A percentile compares a stretch with the other conserved stretches of the same genome.
These are phyloP conservation scores for Leucoraja erinaceus DNA, from an alignment of 2,113 vertebrate genomes.

Conservation along the genomic window DNA sequence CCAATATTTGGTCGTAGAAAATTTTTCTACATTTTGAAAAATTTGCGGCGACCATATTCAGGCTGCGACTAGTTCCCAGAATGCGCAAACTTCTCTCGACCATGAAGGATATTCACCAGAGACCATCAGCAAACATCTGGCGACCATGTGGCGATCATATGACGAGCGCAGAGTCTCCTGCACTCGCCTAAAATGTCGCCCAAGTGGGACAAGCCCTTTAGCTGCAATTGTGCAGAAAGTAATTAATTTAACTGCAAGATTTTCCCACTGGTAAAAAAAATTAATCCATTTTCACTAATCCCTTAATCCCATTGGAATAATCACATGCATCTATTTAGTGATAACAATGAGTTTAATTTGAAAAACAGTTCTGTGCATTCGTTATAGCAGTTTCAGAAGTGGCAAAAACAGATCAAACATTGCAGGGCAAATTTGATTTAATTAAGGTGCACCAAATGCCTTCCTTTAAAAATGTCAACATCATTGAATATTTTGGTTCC, in stretches of 20 bases:
- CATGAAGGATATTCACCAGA: too few species aligned
- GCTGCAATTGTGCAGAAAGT: neutral
- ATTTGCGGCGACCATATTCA: too few species aligned
- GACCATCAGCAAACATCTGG: too few species aligned
- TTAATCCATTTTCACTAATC: neutral
- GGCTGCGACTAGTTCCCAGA: too few species aligned
- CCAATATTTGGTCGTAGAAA: too few species aligned
- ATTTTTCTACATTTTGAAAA: too few species aligned
- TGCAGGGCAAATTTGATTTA: neutral
- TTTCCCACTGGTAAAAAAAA: neutral
- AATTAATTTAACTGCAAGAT: neutral
- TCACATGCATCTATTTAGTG: conserved; percentile 6
- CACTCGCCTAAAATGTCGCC: neutral
- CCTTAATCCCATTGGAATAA: neutral
- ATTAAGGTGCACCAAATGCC: neutral
- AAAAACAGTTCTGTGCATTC: neutral
- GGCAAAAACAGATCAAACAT: neutral
- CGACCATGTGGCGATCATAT: neutral
- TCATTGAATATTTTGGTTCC: neutral
- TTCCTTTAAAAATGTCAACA: neutral
- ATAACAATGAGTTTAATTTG: neutral
- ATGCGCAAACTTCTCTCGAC: too few species aligned
- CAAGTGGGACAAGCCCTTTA: neutral
- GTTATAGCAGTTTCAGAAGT: neutral
- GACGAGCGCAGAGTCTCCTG: neutral